Conservation (phyloP, 1,140 invertebrate genomes). For the Theocolax elegans region DNA sequence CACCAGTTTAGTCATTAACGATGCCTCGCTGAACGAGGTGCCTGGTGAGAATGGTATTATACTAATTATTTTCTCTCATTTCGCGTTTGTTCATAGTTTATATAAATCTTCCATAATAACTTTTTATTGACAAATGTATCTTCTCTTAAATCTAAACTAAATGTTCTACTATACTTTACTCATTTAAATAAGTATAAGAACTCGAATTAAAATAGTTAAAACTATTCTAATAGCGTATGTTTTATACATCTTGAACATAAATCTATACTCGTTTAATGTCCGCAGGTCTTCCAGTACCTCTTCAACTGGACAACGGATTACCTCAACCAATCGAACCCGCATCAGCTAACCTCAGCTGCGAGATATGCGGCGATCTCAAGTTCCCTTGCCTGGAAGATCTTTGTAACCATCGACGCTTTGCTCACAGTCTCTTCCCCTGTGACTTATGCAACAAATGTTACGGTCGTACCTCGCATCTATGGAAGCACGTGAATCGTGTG, state of each 20-base stretch:
- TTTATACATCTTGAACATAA: neutral
- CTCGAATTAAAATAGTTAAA: too few species aligned
- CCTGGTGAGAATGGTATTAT: constrained; percentile 4
- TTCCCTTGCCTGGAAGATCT: constrained; percentile 68
- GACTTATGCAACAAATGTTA: constrained; percentile 75
- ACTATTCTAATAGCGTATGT: too few species aligned
- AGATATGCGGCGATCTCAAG: constrained; percentile 61
- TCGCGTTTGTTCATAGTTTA: too few species aligned
- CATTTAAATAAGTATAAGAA: too few species aligned
- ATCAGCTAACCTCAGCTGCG: constrained; percentile 61
- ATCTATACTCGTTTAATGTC: neutral
- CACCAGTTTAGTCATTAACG: constrained; percentile 29
- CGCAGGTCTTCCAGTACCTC: constrained; percentile 1
- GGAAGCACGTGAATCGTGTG: constrained; percentile 74
- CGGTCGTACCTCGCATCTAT: constrained; percentile 72
- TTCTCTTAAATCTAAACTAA: too few species aligned
- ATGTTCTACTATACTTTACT: too few species aligned
- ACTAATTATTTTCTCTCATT: too few species aligned
- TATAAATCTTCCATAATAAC: too few species aligned
- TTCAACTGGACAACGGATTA: constrained; percentile 26
- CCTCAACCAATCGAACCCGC: constrained; percentile 18
- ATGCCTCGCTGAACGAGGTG: constrained; percentile 20
- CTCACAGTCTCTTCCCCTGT: constrained; percentile 71
- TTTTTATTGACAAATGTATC: too few species aligned
- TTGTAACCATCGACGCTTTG: constrained; percentile 68